These are phyloP conservation scores for Cephus rjabovi DNA, from an alignment of 2,888 invertebrate genomes.

Conservation along the genomic window DNA sequence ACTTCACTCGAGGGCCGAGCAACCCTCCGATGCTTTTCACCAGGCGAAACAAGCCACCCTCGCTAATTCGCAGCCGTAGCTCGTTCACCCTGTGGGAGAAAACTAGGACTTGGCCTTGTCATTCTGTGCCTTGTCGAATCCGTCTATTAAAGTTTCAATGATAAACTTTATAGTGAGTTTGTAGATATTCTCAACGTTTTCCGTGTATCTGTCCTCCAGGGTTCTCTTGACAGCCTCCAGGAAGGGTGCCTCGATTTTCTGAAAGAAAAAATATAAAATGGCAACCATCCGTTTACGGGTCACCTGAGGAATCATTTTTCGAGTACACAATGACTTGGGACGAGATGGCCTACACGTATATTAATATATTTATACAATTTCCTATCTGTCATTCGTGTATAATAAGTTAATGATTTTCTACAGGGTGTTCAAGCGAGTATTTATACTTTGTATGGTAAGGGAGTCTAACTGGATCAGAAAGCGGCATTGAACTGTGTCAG, in stretches of 20 bases:
- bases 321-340: not conserved
- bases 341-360: no score
- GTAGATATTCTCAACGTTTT: slow-evolving; percentile 90
- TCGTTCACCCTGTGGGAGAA: slow-evolving; percentile 11
- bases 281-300: not conserved
- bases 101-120: slow-evolving; percentile 41
- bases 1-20: slow-evolving; percentile 5
- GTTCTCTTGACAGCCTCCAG: slow-evolving; percentile 87
- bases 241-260: slow-evolving; percentile 93
- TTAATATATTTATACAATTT: not conserved
- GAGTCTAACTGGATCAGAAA: not conserved
- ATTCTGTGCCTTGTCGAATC: slow-evolving; percentile 73
- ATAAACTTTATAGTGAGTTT: slow-evolving; percentile 89
- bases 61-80: not conserved
- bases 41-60: not conserved
- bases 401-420: not conserved
- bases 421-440: not conserved
- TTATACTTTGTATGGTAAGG: not conserved
- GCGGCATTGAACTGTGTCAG: not conserved
- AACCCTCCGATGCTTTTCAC: not conserved
- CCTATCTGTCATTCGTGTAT: slow-evolving; percentile 1
- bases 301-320: not conserved
- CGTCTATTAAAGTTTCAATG: slow-evolving; percentile 84
- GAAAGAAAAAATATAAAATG: slow-evolving; percentile 59
- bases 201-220: slow-evolving; percentile 88